Evolutionary conservation across 2,797 vertebrate genomes (phyloP), one percentile per base, ranked within the genome.

Genomic region (Microcaecilia unicolor): DNA sequence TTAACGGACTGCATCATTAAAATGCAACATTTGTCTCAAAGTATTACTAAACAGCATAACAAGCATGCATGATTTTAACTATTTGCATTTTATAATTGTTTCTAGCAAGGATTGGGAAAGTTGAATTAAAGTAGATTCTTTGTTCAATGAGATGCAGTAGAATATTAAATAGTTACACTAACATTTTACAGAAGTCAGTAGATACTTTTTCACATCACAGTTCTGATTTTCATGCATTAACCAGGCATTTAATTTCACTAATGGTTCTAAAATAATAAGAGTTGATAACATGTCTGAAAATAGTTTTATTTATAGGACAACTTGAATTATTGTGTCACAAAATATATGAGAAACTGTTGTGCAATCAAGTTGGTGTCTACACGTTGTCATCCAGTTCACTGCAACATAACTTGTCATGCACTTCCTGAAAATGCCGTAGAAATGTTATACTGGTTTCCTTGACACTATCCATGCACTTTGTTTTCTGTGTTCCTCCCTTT

Each of bases 61-160:
- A 22, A 52, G 32, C 12, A 13, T 10, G 29, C 41, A 5, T 10
- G 34, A 48, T 25, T 33, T 28, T n/a, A 23, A 21, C 41, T 44
- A 48, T 48, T 46, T 52, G 29, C 38, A 48, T 44, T 10, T 34
- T 31, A 10, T 49, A 55, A 52, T 48, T 39, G n/a, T 44, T 48
- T 43, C 36, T 21, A 15, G 37, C 40, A 49, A 48, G 48, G 39
- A 23, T 31, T 14, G 25, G 48, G 22, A 50, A 31, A 5, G 12
- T 21, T 14, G 3, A 8, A 3, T 15, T 18, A 44, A 46, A 10
- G 47, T 56, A 63, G 37, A n/a, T 31, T 55, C 41, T 36, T 47
- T 43, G 15, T 24, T 33, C 36, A 17, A 8, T 18, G 15, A 5
- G 21, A 38, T 34, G 15, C 15, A 24, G 9, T 25, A 48, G 31